These are phyloP conservation scores for Apteryx mantelli DNA, from an alignment of 2,113 vertebrate genomes.

Conservation along the genomic window DNA sequence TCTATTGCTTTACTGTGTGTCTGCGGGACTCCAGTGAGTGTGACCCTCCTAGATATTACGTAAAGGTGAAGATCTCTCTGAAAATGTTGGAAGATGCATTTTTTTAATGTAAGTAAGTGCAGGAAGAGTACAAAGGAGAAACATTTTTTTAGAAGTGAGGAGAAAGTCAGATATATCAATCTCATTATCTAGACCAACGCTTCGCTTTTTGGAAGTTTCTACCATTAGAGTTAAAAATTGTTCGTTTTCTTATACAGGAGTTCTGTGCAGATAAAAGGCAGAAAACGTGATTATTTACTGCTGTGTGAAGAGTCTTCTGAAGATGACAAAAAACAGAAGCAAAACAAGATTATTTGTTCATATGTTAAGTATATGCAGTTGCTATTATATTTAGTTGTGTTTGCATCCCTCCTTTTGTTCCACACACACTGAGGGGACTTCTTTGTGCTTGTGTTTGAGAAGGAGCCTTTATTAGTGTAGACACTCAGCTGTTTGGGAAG, in stretches of 20 bases:
- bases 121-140: background rate
- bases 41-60: background rate
- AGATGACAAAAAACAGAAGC: background rate
- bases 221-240: background rate
- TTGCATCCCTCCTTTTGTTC: background rate
- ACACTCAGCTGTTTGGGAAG: background rate
- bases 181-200: background rate
- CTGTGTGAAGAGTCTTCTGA: background rate
- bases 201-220: background rate
- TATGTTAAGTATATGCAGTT: background rate
- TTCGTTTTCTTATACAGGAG: background rate
- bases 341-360: background rate
- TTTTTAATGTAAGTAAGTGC: background rate
- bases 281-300: background rate
- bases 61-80: background rate
- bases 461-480: background rate
- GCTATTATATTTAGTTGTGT: background rate
- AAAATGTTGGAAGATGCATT: background rate
- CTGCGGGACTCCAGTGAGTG: background rate
- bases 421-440: accelerated
- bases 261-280: background rate
- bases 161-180: background rate
- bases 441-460: background rate
- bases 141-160: background rate
- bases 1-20: background rate